These are phyloP conservation scores for Sebastes oblongus DNA, from an alignment of 2,797 vertebrate species.

Conservation along the genomic window DNA sequence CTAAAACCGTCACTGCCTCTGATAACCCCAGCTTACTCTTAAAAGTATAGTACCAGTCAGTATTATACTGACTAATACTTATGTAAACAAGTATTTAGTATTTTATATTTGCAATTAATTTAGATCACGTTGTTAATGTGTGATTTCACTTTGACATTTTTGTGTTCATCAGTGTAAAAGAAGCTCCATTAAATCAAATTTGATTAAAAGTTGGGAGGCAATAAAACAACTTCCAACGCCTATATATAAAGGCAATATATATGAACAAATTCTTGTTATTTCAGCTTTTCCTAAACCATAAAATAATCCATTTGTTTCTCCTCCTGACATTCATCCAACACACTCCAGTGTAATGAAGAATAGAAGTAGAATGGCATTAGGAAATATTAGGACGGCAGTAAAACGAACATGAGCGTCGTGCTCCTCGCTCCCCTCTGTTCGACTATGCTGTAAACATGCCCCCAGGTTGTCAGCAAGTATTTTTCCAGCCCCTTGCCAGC, in stretches of 20 bases:
- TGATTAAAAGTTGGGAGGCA: not conserved
- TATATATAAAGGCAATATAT: not conserved
- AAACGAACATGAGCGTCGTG: conserved; percentile 24
- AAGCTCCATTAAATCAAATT: not conserved
- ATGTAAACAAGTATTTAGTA: not conserved
- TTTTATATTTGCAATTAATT: not conserved
- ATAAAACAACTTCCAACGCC: not conserved
- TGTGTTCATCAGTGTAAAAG: not conserved
- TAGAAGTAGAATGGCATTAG: not conserved
- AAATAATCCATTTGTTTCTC: not conserved
- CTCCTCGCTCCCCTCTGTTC: conserved; percentile 36
- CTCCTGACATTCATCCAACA: not conserved
- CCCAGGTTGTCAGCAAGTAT: conserved; percentile 80
- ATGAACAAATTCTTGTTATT: not conserved
- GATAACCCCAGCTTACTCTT: too few relatives aligned
- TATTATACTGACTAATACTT: not conserved
- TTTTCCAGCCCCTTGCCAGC: conserved; percentile 74
- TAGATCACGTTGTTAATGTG: not conserved
- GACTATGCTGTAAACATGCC: conserved; percentile 76
- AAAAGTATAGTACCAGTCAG: not conserved
- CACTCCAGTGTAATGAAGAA: conserved; percentile 1
- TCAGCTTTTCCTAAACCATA: not conserved
- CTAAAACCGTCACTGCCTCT: too few relatives aligned
- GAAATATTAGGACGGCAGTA: conserved; percentile 32
- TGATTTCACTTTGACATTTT: not conserved